A percentile compares a stretch with the other conserved stretches of the same genome.
These are phyloP conservation scores for Rhagonycha lutea DNA, from an alignment of 2,888 invertebrate species.

Conservation along the genomic window DNA sequence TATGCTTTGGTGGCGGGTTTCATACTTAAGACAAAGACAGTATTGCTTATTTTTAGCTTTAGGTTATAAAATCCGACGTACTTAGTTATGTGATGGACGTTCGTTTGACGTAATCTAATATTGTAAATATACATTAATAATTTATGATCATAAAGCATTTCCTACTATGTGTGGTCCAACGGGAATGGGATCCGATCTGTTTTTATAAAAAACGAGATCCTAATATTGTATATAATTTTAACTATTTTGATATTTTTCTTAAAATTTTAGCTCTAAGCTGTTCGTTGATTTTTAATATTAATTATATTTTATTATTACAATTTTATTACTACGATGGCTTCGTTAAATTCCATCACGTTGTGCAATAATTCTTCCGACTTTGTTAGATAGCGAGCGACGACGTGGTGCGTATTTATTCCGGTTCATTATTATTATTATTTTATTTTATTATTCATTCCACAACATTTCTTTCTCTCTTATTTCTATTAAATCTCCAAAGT, in stretches of 20 bases:
- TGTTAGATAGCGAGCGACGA: background rate
- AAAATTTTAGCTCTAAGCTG: slow-evolving; percentile 28
- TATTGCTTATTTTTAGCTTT: slow-evolving; percentile 52
- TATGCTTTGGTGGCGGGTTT: slow-evolving; percentile 53
- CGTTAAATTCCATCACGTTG: background rate
- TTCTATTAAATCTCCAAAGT: background rate
- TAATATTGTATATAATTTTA: slow-evolving; percentile 29
- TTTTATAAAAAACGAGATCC: slow-evolving; percentile 7
- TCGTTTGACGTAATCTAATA: slow-evolving; percentile 10
- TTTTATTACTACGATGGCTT: background rate
- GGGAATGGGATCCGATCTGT: background rate
- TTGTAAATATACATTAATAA: slow-evolving; percentile 14
- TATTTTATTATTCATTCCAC: background rate
- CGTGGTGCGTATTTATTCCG: slow-evolving; percentile 5
- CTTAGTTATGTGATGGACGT: slow-evolving; percentile 46
- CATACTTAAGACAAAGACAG: slow-evolving; percentile 51
- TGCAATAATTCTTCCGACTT: background rate
- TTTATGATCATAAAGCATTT: slow-evolving; percentile 13
- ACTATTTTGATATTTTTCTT: slow-evolving; percentile 32
- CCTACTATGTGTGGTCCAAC: slow-evolving; percentile 1
- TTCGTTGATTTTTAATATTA: slow-evolving; percentile 37
- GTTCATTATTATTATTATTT: background rate
- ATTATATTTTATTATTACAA: slow-evolving; percentile 31
- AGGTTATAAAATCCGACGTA: slow-evolving; percentile 50
- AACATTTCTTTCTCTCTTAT: background rate